Percentiles rank a stretch among this genome's conserved stretches.
Conservation (phyloP, 2,797 vertebrate species). For the Echeneis naucrates region DNA sequence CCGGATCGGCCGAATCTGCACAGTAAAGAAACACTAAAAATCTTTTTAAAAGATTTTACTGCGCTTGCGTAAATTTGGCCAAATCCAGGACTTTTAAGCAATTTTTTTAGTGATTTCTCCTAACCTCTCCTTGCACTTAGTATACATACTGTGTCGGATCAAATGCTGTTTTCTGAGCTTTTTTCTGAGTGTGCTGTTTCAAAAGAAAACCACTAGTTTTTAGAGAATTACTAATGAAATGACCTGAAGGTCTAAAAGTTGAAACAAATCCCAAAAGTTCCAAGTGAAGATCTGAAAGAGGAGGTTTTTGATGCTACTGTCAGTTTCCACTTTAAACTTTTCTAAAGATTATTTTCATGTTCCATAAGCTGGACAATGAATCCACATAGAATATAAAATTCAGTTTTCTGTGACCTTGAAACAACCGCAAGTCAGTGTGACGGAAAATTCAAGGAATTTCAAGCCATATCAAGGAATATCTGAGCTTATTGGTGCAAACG, state of each 20-base stretch:
- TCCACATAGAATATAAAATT: no score
- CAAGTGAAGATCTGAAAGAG: no score
- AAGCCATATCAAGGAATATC: background rate
- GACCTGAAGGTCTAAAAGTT: background rate
- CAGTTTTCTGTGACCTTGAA: background rate
- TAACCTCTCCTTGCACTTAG: background rate
- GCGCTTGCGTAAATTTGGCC: background rate
- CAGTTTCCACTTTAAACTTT: background rate
- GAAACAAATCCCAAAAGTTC: background rate
- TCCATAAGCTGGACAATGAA: background rate
- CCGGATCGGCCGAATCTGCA: conserved; percentile 85
- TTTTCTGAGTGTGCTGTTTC: background rate
- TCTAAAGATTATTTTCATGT: background rate
- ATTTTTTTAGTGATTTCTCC: background rate
- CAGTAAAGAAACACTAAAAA: conserved; percentile 78
- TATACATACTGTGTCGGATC: background rate
- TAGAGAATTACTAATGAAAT: background rate
- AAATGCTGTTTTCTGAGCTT: background rate
- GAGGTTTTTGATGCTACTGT: background rate
- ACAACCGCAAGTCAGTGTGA: conserved; percentile 15
- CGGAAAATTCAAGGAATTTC: conserved; percentile 22
- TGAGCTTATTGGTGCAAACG: background rate
- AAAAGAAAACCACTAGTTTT: background rate
- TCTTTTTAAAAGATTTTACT: background rate
- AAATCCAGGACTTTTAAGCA: background rate